Evolutionary conservation across 1,140 invertebrate genomes (phyloP).

Genomic region (Musca vetustissima): DNA sequence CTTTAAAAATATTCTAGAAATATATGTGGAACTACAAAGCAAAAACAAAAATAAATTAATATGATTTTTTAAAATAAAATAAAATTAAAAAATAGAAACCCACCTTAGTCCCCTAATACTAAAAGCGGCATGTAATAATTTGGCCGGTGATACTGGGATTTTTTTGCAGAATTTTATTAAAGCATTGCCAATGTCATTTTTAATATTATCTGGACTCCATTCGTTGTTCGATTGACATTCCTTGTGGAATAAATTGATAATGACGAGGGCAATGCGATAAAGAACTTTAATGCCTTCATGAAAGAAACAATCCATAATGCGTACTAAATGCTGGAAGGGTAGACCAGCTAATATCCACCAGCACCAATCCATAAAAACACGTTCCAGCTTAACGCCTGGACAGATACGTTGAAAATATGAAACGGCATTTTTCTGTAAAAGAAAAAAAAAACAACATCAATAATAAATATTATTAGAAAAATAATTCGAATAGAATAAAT

Average conservation of each 20-base stretch:
- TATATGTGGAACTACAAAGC: constrained; percentile 79
- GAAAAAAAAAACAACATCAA: not conserved
- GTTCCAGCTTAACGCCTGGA: constrained; percentile 67
- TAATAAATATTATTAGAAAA: not conserved
- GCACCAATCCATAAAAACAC: constrained; percentile 87
- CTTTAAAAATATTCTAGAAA: constrained; percentile 86
- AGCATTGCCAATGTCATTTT: constrained; percentile 78
- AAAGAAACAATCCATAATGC: constrained; percentile 95
- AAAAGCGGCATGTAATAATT: constrained; percentile 86
- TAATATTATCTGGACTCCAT: constrained; percentile 77
- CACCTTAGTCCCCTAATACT: constrained; percentile 81
- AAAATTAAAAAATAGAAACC: not conserved
- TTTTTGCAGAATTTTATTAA: constrained; percentile 84
- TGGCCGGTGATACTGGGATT: constrained; percentile 84
- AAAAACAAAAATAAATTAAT: constrained; percentile 17
- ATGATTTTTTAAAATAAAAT: not conserved
- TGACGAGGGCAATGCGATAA: constrained; percentile 87
- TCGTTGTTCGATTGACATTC: constrained; percentile 70
- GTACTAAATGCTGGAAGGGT: constrained; percentile 91
- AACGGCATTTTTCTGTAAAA: constrained; percentile 79
- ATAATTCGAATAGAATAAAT: not conserved
- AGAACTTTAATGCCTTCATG: constrained; percentile 95
- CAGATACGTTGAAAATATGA: constrained; percentile 76
- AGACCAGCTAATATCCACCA: constrained; percentile 95
- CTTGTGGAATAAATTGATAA: constrained; percentile 89